Base-by-base conservation (phyloP, 2,797 vertebrate species). In the Botia almorhae region DNA sequence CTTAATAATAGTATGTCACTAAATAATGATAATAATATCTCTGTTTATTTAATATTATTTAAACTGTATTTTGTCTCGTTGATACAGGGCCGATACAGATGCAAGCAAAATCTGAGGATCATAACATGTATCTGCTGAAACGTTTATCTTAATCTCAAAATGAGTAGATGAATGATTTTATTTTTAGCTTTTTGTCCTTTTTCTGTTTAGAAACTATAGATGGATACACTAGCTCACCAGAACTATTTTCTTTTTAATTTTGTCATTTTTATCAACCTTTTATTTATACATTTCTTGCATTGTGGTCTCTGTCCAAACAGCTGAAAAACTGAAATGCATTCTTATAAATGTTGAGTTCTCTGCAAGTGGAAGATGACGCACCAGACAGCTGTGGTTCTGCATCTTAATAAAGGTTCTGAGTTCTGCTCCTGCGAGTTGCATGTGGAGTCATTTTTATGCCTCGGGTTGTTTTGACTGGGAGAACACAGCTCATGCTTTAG, bases 41-140 rank as follows among this genome's bases (percentile, higher is more conserved):
- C 43, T 1, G 8, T 10, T 46, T 46, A 10, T n/a, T n/a, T n/a
- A n/a, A n/a, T n/a, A n/a, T 46, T 39, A 46, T 33, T 33, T 33
- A 33, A 33, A 29, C 23, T 23, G 13, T 4, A 64, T 39, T 17
- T 17, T 1, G 8, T 36, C 33, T 64, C 3, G 29, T 29, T 77
- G 75, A 75, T 69, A 51, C 72, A 92, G 90, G 84, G 53, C 0
- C 7, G 87, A 89, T 1, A 89, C 91, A 26, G 87, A 91, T 60
- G 86, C 33, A 87, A 91, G 89, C 90, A 90, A 91, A 87, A 92
- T 93, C 85, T 94, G 85, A 94, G 82, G 19, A 74, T 10, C 2
- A 6, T 11, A 43, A 58, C 74, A 33, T 56, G 53, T n/a, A 67
- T 50, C 71, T 17, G 39, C 55, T 21, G 74, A 73, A 8, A 39